Conservation (phyloP, 2,888 invertebrate genomes). For the Parochlus steinenii region DNA sequence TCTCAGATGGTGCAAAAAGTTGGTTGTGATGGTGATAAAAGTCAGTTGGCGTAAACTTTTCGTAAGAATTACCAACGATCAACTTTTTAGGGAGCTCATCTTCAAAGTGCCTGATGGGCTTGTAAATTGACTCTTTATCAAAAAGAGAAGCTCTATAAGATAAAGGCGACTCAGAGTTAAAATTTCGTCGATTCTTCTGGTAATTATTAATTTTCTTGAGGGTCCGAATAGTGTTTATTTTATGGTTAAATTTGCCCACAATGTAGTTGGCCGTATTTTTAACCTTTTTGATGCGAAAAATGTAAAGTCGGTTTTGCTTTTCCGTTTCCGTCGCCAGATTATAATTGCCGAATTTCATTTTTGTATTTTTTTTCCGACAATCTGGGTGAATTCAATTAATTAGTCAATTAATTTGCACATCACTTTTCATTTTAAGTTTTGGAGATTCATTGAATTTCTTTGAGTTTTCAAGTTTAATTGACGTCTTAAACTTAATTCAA, state of each 20-base stretch:
- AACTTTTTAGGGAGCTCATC: slow-evolving; percentile 7
- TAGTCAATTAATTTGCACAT: not conserved
- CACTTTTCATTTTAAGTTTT: too few relatives aligned
- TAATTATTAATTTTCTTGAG: slow-evolving; percentile 1
- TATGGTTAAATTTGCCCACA: slow-evolving; percentile 24
- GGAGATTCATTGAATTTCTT: too few relatives aligned
- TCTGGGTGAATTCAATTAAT: not conserved
- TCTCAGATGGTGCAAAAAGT: too few relatives aligned
- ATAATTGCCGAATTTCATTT: slow-evolving; percentile 29
- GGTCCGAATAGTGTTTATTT: slow-evolving; percentile 18
- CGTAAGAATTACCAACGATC: not conserved
- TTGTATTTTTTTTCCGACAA: slow-evolving; percentile 2
- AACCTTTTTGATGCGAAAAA: slow-evolving; percentile 23
- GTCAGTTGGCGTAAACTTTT: slow-evolving; percentile 5
- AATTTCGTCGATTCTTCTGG: slow-evolving; percentile 10
- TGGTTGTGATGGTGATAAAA: slow-evolving; percentile 4
- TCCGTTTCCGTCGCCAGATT: slow-evolving; percentile 26
- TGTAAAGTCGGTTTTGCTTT: slow-evolving; percentile 15
- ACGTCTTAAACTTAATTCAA: too few relatives aligned
- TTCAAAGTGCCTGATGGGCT: too few relatives aligned
- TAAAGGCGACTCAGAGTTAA: slow-evolving; percentile 24
- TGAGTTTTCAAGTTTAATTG: too few relatives aligned
- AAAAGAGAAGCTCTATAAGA: slow-evolving; percentile 28
- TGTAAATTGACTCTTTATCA: slow-evolving; percentile 16
- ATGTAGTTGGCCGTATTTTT: slow-evolving; percentile 26